Evolutionary conservation across 1,140 invertebrate genomes (phyloP).

Genomic region (Drosophila rhopaloa): DNA sequence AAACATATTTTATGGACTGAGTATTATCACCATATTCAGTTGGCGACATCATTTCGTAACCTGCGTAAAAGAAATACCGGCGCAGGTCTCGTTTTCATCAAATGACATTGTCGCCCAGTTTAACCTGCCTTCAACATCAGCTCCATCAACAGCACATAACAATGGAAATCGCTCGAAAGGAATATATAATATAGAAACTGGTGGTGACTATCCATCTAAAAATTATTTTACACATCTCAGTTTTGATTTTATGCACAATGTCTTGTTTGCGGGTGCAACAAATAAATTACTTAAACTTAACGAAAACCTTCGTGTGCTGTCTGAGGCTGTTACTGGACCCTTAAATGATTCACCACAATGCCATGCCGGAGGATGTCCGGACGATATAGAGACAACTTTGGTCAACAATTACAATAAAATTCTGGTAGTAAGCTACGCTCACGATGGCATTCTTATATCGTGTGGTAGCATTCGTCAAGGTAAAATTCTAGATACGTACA

Average conservation of each 20-base stretch:
- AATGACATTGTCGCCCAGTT: slow-evolving; percentile 79
- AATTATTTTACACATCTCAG: slow-evolving; percentile 86
- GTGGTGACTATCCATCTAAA: slow-evolving; percentile 33
- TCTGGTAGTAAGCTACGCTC: slow-evolving; percentile 92
- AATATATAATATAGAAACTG: slow-evolving; percentile 1
- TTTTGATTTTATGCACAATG: slow-evolving; percentile 87
- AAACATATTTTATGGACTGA: slow-evolving; percentile 15
- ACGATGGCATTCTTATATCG: slow-evolving; percentile 91
- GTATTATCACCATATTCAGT: slow-evolving; percentile 20
- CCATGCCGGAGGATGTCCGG: slow-evolving; percentile 92
- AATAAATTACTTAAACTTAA: slow-evolving; percentile 94
- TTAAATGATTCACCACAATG: slow-evolving; percentile 94
- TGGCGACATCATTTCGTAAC: slow-evolving; percentile 4
- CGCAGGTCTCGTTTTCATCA: slow-evolving; percentile 31
- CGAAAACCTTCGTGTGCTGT: slow-evolving; percentile 89
- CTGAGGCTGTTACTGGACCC: slow-evolving; percentile 89
- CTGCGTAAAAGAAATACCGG: slow-evolving; percentile 10
- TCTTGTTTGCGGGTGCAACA: slow-evolving; percentile 91
- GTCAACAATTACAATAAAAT: slow-evolving; percentile 97
- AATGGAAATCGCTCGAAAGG: slow-evolving; percentile 37
- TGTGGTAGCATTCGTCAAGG: slow-evolving; percentile 95
- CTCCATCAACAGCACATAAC: slow-evolving; percentile 28
- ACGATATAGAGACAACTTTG: slow-evolving; percentile 88
- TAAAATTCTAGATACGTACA: slow-evolving; percentile 23
- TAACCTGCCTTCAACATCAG: slow-evolving; percentile 42